Evolutionary conservation across 2,797 vertebrate species (phyloP).

Genomic region (Thripadectes ignobilis): DNA sequence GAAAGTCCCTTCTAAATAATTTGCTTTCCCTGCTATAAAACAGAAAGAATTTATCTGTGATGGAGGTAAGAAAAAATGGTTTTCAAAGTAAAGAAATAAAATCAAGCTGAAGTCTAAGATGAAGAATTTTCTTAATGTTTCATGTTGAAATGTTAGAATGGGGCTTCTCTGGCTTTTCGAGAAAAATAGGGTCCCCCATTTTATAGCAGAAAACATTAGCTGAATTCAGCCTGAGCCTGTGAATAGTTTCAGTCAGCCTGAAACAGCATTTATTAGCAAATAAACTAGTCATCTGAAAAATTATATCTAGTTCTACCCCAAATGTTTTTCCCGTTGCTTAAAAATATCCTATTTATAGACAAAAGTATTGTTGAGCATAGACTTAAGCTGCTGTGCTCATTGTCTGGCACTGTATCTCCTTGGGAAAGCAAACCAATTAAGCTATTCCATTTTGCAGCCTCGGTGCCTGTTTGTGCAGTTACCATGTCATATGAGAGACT

Average conservation of each 20-base stretch:
- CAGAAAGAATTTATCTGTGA: not conserved
- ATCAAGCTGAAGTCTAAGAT: not conserved
- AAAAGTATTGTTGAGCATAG: not conserved
- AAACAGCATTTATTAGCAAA: constrained; percentile 7
- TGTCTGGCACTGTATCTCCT: constrained; percentile 2
- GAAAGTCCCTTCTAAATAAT: not conserved
- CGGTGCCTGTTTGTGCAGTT: not conserved
- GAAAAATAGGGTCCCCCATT: not conserved
- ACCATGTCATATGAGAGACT: not conserved
- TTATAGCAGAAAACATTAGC: not conserved
- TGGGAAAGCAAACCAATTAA: constrained; percentile 40
- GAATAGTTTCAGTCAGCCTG: not conserved
- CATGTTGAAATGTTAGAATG: not conserved
- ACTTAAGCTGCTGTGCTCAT: constrained; percentile 6
- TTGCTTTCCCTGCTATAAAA: not conserved
- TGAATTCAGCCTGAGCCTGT: not conserved
- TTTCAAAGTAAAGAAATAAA: not conserved
- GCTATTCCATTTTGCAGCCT: not conserved
- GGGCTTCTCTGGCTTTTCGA: not conserved
- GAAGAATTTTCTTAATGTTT: not conserved
- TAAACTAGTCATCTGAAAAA: constrained; percentile 20
- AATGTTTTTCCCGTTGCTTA: not conserved
- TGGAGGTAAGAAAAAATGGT: not conserved
- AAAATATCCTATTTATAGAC: constrained; percentile 19
- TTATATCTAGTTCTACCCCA: not conserved